These are phyloP conservation scores for Pimephales promelas DNA, from an alignment of 2,113 vertebrate genomes.

Conservation along the genomic window DNA sequence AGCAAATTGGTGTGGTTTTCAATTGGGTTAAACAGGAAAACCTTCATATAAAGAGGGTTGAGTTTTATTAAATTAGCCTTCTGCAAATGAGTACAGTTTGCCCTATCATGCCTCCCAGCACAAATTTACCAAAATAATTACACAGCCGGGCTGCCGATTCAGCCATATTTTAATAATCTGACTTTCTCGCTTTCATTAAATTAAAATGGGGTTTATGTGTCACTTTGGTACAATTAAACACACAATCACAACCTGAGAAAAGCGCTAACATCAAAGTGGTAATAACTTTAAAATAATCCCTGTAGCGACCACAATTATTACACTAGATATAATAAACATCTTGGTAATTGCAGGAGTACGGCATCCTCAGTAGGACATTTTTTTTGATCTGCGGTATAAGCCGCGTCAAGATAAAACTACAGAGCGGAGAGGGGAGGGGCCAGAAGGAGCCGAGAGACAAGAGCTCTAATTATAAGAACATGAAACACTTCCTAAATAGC, in stretches of 20 bases:
- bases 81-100: constrained; percentile 75
- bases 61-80: constrained; percentile 63
- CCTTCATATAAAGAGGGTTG: constrained; percentile 74
- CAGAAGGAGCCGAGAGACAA: constrained; percentile 18
- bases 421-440: constrained; percentile 9
- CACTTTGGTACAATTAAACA: constrained; percentile 81
- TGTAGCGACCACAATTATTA: constrained; percentile 78
- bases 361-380: constrained; percentile 72
- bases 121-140: constrained; percentile 72
- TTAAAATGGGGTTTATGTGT: constrained; percentile 77
- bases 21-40: constrained; percentile 76
- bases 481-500: constrained; percentile 24
- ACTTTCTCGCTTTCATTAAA: constrained; percentile 76
- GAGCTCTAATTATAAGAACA: constrained; percentile 34
- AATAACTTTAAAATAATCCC: constrained; percentile 80
- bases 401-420: constrained; percentile 3
- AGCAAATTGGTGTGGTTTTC: constrained; percentile 71
- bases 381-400: constrained; percentile 59
- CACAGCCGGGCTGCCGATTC: constrained; percentile 68
- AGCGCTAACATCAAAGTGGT: constrained; percentile 74
- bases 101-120: constrained; percentile 72
- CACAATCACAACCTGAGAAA: constrained; percentile 70
- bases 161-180: constrained; percentile 79
- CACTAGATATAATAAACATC: constrained; percentile 72
- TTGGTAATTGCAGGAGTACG: constrained; percentile 70